Conservation (phyloP, 2,888 invertebrate species). For the Ethmia dodecea region DNA sequence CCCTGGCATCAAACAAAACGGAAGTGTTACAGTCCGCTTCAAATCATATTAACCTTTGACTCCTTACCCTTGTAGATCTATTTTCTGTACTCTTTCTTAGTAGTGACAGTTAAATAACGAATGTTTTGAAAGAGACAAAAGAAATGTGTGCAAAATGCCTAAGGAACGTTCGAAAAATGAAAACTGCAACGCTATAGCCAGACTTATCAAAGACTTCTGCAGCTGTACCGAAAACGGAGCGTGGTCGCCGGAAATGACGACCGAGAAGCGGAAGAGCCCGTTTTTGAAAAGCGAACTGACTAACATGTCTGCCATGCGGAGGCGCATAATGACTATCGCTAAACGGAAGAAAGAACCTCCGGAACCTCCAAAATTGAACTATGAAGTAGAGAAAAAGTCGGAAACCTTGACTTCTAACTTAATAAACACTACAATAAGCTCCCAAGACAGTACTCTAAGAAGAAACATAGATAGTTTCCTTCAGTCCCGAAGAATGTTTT, state of each 20-base stretch:
- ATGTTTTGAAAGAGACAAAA: conserved; percentile 4
- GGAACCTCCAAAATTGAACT: conserved; percentile 48
- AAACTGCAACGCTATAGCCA: conserved; percentile 64
- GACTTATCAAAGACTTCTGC: conserved; percentile 68
- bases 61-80: conserved; percentile 27
- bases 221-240: conserved; percentile 72
- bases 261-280: conserved; percentile 55
- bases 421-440: conserved; percentile 58
- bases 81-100: conserved; percentile 59
- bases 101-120: conserved; percentile 63
- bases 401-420: conserved; percentile 57
- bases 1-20: too few relatives aligned
- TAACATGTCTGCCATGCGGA: conserved; percentile 66
- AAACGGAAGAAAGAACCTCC: conserved; percentile 46
- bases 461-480: conserved; percentile 64
- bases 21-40: too few relatives aligned
- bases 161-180: conserved; percentile 50
- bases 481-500: conserved; percentile 55
- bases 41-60: too few relatives aligned
- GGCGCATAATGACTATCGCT: conserved; percentile 62
- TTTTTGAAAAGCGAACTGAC: conserved; percentile 66
- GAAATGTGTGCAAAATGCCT: conserved; percentile 48
- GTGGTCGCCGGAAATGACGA: conserved; percentile 71
- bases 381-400: conserved; percentile 39
- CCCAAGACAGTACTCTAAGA: conserved; percentile 56